A percentile compares a stretch with the other conserved stretches of the same genome.
Evolutionary conservation across 2,888 invertebrate genomes (phyloP).

Genomic region (Margaritifera margaritifera): DNA sequence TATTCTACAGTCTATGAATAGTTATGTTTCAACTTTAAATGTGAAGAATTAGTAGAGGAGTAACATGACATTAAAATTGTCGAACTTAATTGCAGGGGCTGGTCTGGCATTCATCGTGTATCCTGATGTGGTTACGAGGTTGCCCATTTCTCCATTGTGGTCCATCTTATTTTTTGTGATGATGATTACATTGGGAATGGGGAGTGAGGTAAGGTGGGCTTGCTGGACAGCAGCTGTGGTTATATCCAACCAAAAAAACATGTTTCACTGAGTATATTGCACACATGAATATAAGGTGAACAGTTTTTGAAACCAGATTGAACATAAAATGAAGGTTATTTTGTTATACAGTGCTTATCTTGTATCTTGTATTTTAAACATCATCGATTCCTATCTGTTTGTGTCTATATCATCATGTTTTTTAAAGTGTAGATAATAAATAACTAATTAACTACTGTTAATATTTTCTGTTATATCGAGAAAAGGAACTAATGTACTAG

Average conservation of each 20-base stretch:
- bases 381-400: too few species aligned
- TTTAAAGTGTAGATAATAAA: too few species aligned
- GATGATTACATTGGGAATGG: constrained; percentile 13
- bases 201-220: too few species aligned
- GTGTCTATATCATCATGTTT: too few species aligned
- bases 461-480: too few species aligned
- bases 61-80: background rate
- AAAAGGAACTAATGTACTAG: too few species aligned
- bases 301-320: background rate
- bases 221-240: too few species aligned
- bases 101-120: constrained; percentile 71
- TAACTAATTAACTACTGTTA: too few species aligned
- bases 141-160: constrained; percentile 68
- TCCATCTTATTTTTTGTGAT: constrained; percentile 70
- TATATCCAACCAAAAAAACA: background rate
- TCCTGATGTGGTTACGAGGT: constrained; percentile 68
- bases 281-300: background rate
- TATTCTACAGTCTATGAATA: too few species aligned
- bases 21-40: background rate
- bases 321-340: background rate
- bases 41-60: background rate
- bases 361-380: too few species aligned
- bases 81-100: constrained; percentile 54
- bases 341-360: too few species aligned
- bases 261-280: background rate